Evolutionary conservation across 2,888 invertebrate species (phyloP).

Genomic region (Caradrina clavipalpis): DNA sequence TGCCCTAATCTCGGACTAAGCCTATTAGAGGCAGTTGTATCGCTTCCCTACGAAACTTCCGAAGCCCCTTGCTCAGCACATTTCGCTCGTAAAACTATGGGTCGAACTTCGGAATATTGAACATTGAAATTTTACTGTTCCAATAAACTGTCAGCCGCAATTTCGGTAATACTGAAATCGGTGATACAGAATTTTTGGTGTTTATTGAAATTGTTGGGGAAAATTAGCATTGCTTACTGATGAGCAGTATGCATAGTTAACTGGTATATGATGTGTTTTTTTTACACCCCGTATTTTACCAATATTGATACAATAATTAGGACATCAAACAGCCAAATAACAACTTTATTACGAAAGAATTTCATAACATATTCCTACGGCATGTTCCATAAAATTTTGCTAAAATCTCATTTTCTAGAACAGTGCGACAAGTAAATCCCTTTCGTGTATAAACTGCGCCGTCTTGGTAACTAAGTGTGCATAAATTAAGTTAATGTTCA

Average conservation of each 20-base stretch:
- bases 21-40: constrained; percentile 90
- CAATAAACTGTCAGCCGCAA: constrained; percentile 80
- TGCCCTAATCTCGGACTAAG: constrained; percentile 89
- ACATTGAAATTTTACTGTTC: constrained; percentile 86
- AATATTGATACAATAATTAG: background rate
- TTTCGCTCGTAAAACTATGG: constrained; percentile 87
- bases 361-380: constrained; percentile 40
- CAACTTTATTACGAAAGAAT: background rate
- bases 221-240: background rate
- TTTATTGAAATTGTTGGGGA: constrained; percentile 65
- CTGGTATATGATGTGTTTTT: too few relatives aligned
- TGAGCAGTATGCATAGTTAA: too few relatives aligned
- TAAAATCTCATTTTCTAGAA: constrained; percentile 79
- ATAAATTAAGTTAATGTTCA: constrained; percentile 90
- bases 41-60: constrained; percentile 90
- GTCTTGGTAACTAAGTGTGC: constrained; percentile 86
- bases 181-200: constrained; percentile 54
- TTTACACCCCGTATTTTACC: too few relatives aligned
- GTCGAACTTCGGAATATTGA: constrained; percentile 80
- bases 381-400: constrained; percentile 50
- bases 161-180: constrained; percentile 72
- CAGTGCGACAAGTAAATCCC: constrained; percentile 81
- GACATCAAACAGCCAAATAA: background rate
- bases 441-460: constrained; percentile 78
- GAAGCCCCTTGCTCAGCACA: constrained; percentile 88